Conservation (phyloP, 2,113 vertebrate genomes). For the Platichthys stellatus region DNA sequence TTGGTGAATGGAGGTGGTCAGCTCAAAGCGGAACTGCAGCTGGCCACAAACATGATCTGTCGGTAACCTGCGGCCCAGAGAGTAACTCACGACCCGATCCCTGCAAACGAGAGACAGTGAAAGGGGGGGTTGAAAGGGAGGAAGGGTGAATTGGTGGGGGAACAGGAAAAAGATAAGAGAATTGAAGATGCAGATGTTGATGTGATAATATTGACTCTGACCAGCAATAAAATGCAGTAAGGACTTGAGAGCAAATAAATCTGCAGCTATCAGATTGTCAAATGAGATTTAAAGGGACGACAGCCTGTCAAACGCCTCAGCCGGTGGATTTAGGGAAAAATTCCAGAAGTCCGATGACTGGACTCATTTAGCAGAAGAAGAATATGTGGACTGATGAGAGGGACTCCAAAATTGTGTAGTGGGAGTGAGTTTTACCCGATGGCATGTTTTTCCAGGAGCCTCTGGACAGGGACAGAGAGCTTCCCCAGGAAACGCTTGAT, state of each 20-base stretch:
- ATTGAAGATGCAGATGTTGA: neutral
- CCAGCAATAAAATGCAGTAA: neutral
- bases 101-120: slow-evolving; percentile 72
- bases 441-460: slow-evolving; percentile 95
- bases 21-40: slow-evolving; percentile 97
- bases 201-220: neutral
- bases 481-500: slow-evolving; percentile 98
- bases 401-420: neutral
- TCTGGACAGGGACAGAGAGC: slow-evolving; percentile 94
- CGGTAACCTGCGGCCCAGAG: slow-evolving; percentile 92
- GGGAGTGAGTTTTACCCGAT: slow-evolving; percentile 86
- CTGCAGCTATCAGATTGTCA: neutral
- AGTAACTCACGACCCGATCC: slow-evolving; percentile 95
- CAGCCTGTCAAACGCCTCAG: neutral
- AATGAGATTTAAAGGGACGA: neutral
- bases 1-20: slow-evolving; percentile 95
- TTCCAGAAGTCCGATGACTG: neutral
- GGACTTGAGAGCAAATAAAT: neutral
- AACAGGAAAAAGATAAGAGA: neutral
- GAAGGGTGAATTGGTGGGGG: neutral
- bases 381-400: too few species aligned
- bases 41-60: slow-evolving; percentile 98
- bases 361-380: neutral
- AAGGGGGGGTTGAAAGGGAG: neutral
- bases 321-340: neutral